A percentile compares a stretch with the other conserved stretches of the same genome.
Conservation (phyloP, 2,113 vertebrate species). For the Gymnogyps californianus region DNA sequence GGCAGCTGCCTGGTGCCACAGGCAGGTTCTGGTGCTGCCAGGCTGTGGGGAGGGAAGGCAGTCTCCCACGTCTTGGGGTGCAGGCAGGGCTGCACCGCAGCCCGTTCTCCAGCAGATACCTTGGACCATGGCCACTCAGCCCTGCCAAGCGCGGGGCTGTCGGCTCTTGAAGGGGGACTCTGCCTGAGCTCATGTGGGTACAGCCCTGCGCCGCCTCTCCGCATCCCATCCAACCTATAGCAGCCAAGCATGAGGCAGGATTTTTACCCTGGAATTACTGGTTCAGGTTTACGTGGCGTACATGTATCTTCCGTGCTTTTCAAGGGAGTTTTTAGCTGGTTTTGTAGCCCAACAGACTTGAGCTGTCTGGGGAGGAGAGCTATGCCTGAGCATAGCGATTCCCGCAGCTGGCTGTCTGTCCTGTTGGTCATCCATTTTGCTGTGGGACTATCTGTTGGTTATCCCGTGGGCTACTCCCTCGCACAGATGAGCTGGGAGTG, state of each 20-base stretch:
- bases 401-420: neutral
- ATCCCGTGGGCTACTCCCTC: neutral
- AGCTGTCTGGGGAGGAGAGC: neutral
- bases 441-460: neutral
- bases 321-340: neutral
- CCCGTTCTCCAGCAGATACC: neutral
- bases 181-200: accelerated
- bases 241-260: neutral
- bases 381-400: neutral
- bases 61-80: accelerated
- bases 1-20: accelerated
- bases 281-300: neutral
- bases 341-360: neutral
- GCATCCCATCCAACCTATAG: accelerated
- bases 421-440: no score
- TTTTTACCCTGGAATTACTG: neutral
- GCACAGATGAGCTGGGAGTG: neutral
- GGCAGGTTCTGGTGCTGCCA: neutral
- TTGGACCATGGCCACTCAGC: neutral
- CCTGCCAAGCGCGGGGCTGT: neutral
- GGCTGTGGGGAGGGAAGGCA: neutral
- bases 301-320: neutral
- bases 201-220: neutral
- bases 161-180: accelerated
- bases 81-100: neutral